Base-by-base conservation (phyloP, 2,797 vertebrate genomes). In the Molossus molossus region DNA sequence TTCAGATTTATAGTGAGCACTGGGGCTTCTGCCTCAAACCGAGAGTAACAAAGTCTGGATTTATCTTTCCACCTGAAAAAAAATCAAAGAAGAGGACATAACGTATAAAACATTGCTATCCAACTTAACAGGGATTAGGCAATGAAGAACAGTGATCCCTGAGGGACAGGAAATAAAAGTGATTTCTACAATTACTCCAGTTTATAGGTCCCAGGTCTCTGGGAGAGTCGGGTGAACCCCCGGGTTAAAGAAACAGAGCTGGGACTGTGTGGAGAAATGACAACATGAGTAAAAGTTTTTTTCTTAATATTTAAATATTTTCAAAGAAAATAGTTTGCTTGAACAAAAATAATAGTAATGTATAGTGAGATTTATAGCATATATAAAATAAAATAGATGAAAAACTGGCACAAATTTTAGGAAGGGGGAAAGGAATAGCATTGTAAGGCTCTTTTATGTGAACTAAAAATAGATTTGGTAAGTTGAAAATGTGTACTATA, bases 401-500 rank as follows among this genome's bases (percentile, higher is more conserved):
- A 55, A 96, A 92, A 62, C 57, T 62, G 73, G n/a, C 57, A 60
- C n/a, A 21, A 72, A 82, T 48, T 89, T 96, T 37, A 92, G 64
- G 37, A 62, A 25, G 8, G 18, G 20, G 80, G 29, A 65, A 72
- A 77, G 25, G 14, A 40, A 86, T 29, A 70, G 13, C 77, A 2
- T 53, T 92, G 1, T 55, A 45, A 53, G n/a, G 2, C 9, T 73
- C 58, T 94, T 95, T 77, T 70, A 87, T 67, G 83, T 89, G 57
- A 87, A 29, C 27, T 75, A 21, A 90, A 92, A 33, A n/a, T 13
- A 80, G 12, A 87, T 17, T 92, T 86, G 20, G 77, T 87, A 87
- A 76, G 37, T 92, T 97, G 79, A 65, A 92, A n/a, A 86, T 95
- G 65, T 75, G 21, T 86, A 64, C 37, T 79, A n/a, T 82, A 89